A percentile compares a stretch with the other conserved stretches of the same genome.
phyloP scores from a whole-genome alignment of 2,113 vertebrate genomes.

The Misgurnus anguillicaudatus region DNA sequence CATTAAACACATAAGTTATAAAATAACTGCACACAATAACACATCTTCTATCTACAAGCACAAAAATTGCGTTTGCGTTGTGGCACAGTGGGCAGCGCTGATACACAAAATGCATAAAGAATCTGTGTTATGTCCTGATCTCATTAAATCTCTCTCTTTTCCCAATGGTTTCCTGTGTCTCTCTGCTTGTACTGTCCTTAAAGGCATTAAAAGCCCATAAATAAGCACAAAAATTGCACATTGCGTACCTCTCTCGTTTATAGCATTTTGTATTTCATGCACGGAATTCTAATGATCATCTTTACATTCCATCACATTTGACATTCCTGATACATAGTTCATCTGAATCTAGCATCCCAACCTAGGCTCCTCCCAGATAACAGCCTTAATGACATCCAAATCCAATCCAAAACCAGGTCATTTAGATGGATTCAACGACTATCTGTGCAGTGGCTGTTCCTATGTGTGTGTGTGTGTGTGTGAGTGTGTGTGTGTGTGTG shows the following conservation, averaged over 20 bases:
- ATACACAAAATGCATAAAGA: neutral
- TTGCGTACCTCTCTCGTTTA: neutral
- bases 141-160: neutral
- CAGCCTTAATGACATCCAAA: neutral
- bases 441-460: neutral
- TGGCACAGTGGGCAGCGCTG: neutral
- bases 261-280: neutral
- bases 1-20: too few relatives aligned
- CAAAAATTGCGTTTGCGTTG: neutral
- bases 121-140: neutral
- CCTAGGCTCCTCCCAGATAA: neutral
- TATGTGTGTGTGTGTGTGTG: too few relatives aligned
- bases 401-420: neutral
- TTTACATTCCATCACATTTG: neutral
- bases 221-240: neutral
- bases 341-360: neutral
- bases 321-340: neutral
- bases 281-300: neutral
- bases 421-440: neutral
- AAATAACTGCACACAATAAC: too few relatives aligned
- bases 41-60: neutral
- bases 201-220: conserved; percentile 14
- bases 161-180: neutral
- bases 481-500: too few relatives aligned
- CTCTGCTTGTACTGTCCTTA: neutral